phyloP scores from a whole-genome alignment of 1,140 invertebrate genomes.

The Trachymyrmex cornetzi region DNA sequence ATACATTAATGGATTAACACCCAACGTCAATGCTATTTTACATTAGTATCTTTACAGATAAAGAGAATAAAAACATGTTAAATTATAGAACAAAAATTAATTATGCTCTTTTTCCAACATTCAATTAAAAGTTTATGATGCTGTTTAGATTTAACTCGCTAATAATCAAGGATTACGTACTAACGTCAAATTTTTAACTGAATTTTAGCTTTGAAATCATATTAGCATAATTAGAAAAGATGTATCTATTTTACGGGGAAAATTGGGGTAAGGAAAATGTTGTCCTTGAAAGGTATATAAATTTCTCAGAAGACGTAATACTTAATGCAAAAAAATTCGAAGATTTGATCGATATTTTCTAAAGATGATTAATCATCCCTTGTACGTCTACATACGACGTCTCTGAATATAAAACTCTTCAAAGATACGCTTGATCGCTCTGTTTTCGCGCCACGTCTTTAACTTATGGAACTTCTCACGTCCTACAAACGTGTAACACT shows the following conservation, averaged over 20 bases:
- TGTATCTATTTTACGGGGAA: neutral
- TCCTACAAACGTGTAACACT: neutral
- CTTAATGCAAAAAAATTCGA: neutral
- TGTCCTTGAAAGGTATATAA: neutral
- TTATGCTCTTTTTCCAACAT: neutral
- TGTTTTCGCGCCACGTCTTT: slow-evolving; percentile 7
- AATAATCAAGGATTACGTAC: neutral
- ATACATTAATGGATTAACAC: slow-evolving; percentile 2
- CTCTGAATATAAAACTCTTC: neutral
- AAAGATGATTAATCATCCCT: neutral
- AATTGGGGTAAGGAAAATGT: neutral
- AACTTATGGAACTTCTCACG: neutral
- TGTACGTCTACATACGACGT: neutral
- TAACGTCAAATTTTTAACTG: neutral
- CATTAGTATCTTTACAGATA: neutral
- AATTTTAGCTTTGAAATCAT: neutral
- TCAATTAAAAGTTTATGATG: neutral
- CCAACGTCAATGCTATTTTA: neutral
- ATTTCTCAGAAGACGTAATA: neutral
- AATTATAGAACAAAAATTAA: neutral
- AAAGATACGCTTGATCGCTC: neutral
- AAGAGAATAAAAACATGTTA: neutral
- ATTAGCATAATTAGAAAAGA: neutral
- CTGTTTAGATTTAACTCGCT: neutral
- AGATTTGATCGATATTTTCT: neutral